Evolutionary conservation across 2,888 invertebrate genomes (phyloP), one percentile per base, ranked within the genome.

Genomic region (Trissolcus japonicus): DNA sequence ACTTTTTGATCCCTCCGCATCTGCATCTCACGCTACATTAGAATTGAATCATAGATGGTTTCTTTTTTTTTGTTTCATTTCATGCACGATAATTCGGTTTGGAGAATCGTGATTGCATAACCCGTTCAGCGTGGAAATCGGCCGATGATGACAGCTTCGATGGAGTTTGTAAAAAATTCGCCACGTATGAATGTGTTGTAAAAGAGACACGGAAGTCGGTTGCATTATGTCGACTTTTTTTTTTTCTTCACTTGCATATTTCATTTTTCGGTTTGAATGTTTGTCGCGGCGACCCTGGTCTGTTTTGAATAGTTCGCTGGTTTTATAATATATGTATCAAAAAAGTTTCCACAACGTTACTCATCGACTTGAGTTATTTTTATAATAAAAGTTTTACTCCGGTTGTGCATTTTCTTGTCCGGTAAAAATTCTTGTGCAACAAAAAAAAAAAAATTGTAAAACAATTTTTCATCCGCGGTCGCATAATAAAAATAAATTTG

Each of bases 281-380:
- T 35, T 35, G 35, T 25, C 25, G 35, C 35, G 9, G 3, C 72
- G 69, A 66, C 69, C 76, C 79, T 79, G 73, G 65, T 50, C 19
- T 55, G 61, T 60, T 68, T 61, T 61, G 67, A 66, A 61, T 54
- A 69, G 65, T 9, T 35, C 11, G 9, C 35, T 35, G 9, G 35
- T 35, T 35, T 35, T 35, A 35, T 35, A 35, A 11, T 25, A 25
- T 25, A 25, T 25, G 25, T 25, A 35, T 35, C 35, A 35, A 35
- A 9, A n/a, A 35, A 35, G 35, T 35, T 35, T 35, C 35, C 35
- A 9, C 35, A 35, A 35, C 11, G 9, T 35, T 35, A 35, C 35
- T 35, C 35, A 35, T 35, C 35, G 9, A 35, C 35, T 35, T 35
- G 35, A 9, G 35, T 35, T 35, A 35, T 35, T 11, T 35, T 35